Percentiles rank a stretch among this genome's conserved stretches.
phyloP scores from a whole-genome alignment of 2,113 vertebrate species.

The Megalops atlanticus region DNA sequence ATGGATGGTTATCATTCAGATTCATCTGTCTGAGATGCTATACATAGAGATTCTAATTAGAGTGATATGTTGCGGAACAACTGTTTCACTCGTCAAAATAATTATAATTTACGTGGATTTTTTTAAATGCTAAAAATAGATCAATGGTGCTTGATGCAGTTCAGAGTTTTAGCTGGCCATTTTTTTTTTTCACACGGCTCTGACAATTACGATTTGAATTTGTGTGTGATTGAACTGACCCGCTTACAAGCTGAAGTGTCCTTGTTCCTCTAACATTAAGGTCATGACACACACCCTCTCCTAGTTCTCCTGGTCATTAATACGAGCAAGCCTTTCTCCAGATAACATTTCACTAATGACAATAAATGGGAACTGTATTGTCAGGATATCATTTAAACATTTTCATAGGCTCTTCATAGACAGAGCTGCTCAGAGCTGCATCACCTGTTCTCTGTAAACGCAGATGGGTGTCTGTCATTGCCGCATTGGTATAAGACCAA shows the following conservation, averaged over 20 bases:
- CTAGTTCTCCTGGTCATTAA: slow-evolving; percentile 42
- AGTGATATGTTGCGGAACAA: neutral
- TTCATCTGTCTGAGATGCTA: neutral
- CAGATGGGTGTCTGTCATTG: slow-evolving; percentile 44
- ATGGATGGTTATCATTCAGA: neutral
- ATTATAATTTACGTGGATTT: neutral
- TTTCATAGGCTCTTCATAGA: slow-evolving; percentile 26
- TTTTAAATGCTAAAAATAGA: neutral
- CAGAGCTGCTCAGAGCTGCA: slow-evolving; percentile 30
- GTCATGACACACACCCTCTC: slow-evolving; percentile 43
- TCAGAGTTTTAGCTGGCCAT: slow-evolving; percentile 39
- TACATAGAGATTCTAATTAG: neutral
- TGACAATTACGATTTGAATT: slow-evolving; percentile 37
- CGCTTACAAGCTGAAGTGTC: slow-evolving; percentile 32
- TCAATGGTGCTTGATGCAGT: neutral
- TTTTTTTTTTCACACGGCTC: slow-evolving; percentile 4
- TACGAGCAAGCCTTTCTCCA: slow-evolving; percentile 25
- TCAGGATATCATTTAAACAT: neutral
- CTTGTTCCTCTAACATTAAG: slow-evolving; percentile 44
- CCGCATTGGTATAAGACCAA: slow-evolving; percentile 44
- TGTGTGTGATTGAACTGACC: slow-evolving; percentile 33
- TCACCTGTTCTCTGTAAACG: slow-evolving; percentile 39
- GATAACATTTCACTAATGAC: slow-evolving; percentile 19
- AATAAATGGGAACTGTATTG: slow-evolving; percentile 8
- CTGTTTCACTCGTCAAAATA: neutral